These are phyloP conservation scores for Homarus gammarus DNA, from an alignment of 2,888 invertebrate species.

Conservation along the genomic window DNA sequence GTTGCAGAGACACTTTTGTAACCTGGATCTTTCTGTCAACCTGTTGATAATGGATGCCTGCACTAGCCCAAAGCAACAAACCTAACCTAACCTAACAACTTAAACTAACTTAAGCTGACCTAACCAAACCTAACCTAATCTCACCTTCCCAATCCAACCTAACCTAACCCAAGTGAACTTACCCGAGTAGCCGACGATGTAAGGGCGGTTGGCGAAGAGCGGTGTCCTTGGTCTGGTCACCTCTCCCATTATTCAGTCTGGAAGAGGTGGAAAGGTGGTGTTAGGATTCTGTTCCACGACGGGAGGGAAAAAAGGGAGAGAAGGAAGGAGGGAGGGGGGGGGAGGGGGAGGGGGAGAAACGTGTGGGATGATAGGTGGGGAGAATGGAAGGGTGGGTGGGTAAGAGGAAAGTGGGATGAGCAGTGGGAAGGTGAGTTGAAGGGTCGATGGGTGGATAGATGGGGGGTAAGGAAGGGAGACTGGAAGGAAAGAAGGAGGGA, in stretches of 20 bases:
- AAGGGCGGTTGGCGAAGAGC: constrained; percentile 26
- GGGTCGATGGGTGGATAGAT: neutral
- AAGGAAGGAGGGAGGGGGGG: neutral
- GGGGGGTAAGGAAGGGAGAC: neutral
- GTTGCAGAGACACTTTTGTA: too few relatives aligned
- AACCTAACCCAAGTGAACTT: too few relatives aligned
- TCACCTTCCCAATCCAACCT: too few relatives aligned
- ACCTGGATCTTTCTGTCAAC: too few relatives aligned
- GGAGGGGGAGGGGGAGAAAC: neutral
- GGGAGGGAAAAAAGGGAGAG: neutral
- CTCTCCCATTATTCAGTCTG: constrained; percentile 24
- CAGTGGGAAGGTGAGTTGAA: neutral
- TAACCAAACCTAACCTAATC: too few relatives aligned
- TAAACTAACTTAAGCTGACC: too few relatives aligned
- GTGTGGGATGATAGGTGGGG: neutral
- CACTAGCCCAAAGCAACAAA: too few relatives aligned
- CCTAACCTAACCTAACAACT: too few relatives aligned
- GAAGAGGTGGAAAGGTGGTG: neutral
- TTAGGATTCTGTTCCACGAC: too few relatives aligned
- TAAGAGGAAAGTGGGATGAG: neutral
- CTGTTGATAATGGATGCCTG: too few relatives aligned
- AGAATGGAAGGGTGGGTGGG: neutral
- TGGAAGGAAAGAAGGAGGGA: neutral
- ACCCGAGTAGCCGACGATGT: constrained; percentile 47
- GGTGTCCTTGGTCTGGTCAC: constrained; percentile 15